Conservation (phyloP, 2,888 invertebrate species). For the Octonoba sinensis region DNA sequence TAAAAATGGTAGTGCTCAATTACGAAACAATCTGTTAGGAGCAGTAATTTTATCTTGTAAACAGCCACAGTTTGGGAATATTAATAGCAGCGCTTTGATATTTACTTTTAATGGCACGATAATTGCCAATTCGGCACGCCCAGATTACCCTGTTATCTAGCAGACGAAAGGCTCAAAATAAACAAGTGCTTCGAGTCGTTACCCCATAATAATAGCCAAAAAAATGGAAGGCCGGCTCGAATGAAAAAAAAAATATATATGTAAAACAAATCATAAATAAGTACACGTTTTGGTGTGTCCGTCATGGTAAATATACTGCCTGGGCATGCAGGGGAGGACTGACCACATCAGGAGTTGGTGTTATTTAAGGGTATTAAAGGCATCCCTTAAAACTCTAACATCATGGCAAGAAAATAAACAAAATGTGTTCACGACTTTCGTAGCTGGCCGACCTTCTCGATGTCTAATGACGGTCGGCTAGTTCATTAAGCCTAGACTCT, state of each 20-base stretch:
- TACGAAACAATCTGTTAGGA: no score
- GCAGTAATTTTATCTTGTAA: no score
- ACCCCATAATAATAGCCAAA: conserved; percentile 21
- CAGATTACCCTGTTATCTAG: not conserved
- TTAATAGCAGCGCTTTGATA: no score
- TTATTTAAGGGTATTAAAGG: conserved; percentile 51
- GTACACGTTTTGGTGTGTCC: conserved; percentile 28
- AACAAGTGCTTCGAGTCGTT: conserved; percentile 12
- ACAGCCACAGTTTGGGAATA: no score
- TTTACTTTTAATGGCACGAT: no score
- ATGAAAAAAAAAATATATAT: not conserved
- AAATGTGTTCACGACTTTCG: conserved; percentile 54
- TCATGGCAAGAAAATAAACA: conserved; percentile 53
- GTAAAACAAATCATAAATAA: conserved; percentile 59
- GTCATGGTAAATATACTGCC: conserved; percentile 31
- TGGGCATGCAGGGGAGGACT: conserved; percentile 15
- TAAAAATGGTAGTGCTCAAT: no score
- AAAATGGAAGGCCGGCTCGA: not conserved
- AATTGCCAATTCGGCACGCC: not conserved
- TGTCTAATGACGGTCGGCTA: conserved; percentile 43
- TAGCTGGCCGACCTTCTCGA: conserved; percentile 18
- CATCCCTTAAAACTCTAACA: conserved; percentile 30
- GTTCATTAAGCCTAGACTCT: conserved; percentile 56
- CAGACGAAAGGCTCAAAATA: conserved; percentile 4
- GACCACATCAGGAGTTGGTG: conserved; percentile 26